These are phyloP conservation scores for Semaprochilodus insignis DNA, from an alignment of 2,797 vertebrate species.

Conservation along the genomic window DNA sequence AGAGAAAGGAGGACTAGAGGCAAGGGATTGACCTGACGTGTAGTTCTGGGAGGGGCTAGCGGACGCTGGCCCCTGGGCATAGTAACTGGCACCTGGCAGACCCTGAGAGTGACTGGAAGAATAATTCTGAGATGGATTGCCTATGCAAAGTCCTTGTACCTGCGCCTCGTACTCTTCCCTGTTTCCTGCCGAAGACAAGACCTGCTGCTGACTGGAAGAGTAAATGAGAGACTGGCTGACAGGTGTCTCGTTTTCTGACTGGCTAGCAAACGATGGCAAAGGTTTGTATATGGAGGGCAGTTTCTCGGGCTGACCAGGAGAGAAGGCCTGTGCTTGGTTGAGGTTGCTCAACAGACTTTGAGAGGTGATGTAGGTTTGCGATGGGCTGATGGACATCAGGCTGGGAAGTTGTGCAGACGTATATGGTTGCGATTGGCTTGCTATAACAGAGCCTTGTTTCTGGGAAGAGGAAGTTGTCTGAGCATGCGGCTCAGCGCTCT, in stretches of 20 bases:
- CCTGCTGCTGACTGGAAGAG: conserved; percentile 85
- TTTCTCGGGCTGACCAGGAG: conserved; percentile 86
- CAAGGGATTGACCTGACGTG: conserved; percentile 86
- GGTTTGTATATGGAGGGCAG: conserved; percentile 92
- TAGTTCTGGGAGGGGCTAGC: conserved; percentile 90
- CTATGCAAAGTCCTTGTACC: conserved; percentile 87
- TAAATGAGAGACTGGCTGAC: conserved; percentile 88
- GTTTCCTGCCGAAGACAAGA: conserved; percentile 83
- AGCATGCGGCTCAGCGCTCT: conserved; percentile 78
- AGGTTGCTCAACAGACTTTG: conserved; percentile 82
- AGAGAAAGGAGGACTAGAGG: conserved; percentile 85
- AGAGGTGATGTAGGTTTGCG: conserved; percentile 87
- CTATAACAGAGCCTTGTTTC: conserved; percentile 92
- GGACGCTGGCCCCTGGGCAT: conserved; percentile 86
- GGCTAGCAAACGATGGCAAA: conserved; percentile 86
- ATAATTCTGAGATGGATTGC: conserved; percentile 88
- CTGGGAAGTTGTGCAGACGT: conserved; percentile 89
- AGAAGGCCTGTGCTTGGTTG: conserved; percentile 88
- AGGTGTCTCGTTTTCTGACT: conserved; percentile 85
- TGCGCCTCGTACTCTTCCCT: conserved; percentile 86
- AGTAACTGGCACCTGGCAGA: conserved; percentile 89
- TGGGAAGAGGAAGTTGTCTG: conserved; percentile 86
- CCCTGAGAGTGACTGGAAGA: conserved; percentile 91
- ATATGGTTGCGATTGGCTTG: conserved; percentile 90
- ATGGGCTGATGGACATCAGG: conserved; percentile 89